phyloP scores from a whole-genome alignment of 2,888 invertebrate genomes.

The Embidobia sp. region DNA sequence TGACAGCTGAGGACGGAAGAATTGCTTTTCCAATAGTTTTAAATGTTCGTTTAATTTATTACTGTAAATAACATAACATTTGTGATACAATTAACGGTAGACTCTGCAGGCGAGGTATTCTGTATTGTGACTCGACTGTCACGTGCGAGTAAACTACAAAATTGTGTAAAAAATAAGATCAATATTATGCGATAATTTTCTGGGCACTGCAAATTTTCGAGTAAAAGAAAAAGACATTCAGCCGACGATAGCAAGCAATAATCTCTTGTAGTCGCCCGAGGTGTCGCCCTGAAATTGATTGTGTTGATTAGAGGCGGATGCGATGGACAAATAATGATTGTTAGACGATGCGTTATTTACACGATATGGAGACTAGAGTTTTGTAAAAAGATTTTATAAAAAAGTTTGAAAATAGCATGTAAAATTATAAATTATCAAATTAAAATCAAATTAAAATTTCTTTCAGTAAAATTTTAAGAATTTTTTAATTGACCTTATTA shows the following conservation, averaged over 20 bases:
- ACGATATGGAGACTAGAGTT: background rate
- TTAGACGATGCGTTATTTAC: conserved; percentile 44
- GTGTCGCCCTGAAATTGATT: conserved; percentile 88
- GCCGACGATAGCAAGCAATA: conserved; percentile 87
- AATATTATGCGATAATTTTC: background rate
- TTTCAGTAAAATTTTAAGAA: no score
- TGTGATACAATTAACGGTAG: conserved; percentile 15
- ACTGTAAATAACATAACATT: conserved; percentile 24
- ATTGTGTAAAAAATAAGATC: no score
- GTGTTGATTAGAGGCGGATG: conserved; percentile 62
- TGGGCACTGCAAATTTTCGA: background rate
- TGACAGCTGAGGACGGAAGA: background rate
- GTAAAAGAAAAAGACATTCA: conserved; percentile 65
- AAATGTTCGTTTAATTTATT: conserved; percentile 38
- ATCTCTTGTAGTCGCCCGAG: conserved; percentile 94
- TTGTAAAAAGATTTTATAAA: conserved; percentile 7
- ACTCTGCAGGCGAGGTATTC: conserved; percentile 36
- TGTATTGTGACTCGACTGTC: no score
- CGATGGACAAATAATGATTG: conserved; percentile 34
- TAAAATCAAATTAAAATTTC: no score
- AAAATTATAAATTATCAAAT: conserved; percentile 19
- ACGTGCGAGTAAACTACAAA: no score
- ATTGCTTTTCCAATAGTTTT: no score
- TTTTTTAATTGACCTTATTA: no score
- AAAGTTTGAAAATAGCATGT: no score